A percentile compares a stretch with the other conserved stretches of the same genome.
phyloP scores from a whole-genome alignment of 2,113 vertebrate species.

The Phasianus colchicus region DNA sequence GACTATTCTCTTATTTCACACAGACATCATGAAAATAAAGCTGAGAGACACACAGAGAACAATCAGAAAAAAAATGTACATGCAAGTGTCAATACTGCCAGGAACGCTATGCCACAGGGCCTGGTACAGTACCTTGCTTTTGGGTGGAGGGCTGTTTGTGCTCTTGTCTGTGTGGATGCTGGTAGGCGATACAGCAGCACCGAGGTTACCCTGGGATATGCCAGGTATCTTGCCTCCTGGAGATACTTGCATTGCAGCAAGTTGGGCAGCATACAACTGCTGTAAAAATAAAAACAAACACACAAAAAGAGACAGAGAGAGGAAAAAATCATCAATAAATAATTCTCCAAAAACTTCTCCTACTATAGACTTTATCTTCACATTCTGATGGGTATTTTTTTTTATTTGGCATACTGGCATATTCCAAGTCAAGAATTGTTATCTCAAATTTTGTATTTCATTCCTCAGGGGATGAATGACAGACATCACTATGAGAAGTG shows the following conservation, averaged over 20 bases:
- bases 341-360: conserved; percentile 62
- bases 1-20: neutral
- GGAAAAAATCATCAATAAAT: conserved; percentile 76
- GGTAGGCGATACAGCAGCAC: conserved; percentile 91
- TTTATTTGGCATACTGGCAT: conserved; percentile 56
- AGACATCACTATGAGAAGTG: conserved; percentile 75
- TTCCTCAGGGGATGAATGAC: conserved; percentile 74
- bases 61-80: neutral
- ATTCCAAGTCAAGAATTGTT: conserved; percentile 54
- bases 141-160: conserved; percentile 91
- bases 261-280: conserved; percentile 98
- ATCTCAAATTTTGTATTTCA: conserved; percentile 50
- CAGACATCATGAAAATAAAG: neutral
- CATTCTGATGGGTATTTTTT: conserved; percentile 60
- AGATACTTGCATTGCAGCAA: conserved; percentile 98
- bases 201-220: conserved; percentile 89
- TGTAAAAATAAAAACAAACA: conserved; percentile 66
- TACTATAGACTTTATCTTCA: neutral
- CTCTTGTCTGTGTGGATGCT: conserved; percentile 93
- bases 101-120: neutral
- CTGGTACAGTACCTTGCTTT: conserved; percentile 94
- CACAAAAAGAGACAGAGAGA: neutral
- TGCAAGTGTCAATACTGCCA: neutral
- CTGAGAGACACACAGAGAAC: neutral
- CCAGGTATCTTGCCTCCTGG: conserved; percentile 94